Percentiles rank a stretch among this genome's conserved stretches.
These are phyloP conservation scores for Ceraclea dissimilis DNA, from an alignment of 2,888 invertebrate species.

Conservation along the genomic window DNA sequence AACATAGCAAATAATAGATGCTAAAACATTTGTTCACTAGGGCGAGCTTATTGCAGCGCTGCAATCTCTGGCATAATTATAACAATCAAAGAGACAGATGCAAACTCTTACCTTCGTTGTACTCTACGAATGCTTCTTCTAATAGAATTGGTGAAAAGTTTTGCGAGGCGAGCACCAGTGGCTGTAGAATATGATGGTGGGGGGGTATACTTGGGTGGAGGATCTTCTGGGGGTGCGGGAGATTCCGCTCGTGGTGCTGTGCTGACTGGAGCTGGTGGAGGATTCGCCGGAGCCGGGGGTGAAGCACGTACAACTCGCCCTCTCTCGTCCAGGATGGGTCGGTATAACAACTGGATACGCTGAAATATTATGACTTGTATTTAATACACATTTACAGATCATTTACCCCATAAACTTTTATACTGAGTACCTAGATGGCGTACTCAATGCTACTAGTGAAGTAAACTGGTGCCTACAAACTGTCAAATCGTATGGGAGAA, in stretches of 20 bases:
- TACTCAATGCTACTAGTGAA: no score
- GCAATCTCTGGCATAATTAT: no score
- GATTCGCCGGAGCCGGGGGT: conserved; percentile 31
- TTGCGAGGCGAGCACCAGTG: conserved; percentile 75
- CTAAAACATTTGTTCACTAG: no score
- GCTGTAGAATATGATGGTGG: conserved; percentile 90
- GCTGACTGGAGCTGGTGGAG: conserved; percentile 31
- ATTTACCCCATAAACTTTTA: not conserved
- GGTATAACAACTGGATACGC: conserved; percentile 78
- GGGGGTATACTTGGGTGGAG: conserved; percentile 89
- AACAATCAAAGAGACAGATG: no score
- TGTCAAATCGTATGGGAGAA: no score
- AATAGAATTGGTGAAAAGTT: conserved; percentile 67
- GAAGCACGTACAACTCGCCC: conserved; percentile 27
- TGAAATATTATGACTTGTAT: no score
- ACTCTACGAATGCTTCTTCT: conserved; percentile 70
- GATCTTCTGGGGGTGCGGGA: conserved; percentile 44
- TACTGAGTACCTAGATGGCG: no score
- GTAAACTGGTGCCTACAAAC: no score
- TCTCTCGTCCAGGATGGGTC: conserved; percentile 56
- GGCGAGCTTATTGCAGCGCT: no score
- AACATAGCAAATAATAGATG: no score
- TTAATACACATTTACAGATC: not conserved
- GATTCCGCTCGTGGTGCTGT: conserved; percentile 18
- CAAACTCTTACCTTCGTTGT: conserved; percentile 34